Conservation (phyloP, 30 jellyfish, hydroid and myxozoan genomes). For the Mastigias papua region DNA sequence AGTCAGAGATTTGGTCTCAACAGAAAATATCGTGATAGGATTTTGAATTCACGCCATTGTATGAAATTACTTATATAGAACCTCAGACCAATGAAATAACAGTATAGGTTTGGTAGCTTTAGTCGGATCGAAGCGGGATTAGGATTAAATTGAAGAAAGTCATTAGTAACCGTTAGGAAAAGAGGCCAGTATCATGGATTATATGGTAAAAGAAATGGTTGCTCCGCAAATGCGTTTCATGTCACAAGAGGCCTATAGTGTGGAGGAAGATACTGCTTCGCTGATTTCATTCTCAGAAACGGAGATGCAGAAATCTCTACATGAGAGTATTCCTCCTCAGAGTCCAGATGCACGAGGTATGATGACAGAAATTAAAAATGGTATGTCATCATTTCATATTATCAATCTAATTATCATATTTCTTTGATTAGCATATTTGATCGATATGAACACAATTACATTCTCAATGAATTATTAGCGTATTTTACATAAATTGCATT, state of each 20-base stretch:
- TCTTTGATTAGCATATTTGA: background rate
- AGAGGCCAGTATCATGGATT: background rate
- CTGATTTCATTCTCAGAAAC: constrained; percentile 18
- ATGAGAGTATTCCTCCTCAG: constrained; percentile 18
- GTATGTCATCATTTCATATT: constrained; percentile 14
- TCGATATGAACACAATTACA: background rate
- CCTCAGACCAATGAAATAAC: background rate
- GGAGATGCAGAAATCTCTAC: constrained; percentile 4
- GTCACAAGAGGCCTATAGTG: background rate
- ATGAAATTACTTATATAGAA: background rate
- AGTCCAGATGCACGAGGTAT: background rate
- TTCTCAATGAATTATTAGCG: no score
- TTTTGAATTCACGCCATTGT: constrained; percentile 6
- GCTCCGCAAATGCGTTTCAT: background rate
- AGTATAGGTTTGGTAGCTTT: background rate
- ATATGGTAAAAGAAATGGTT: background rate
- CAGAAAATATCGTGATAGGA: background rate
- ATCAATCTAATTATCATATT: background rate
- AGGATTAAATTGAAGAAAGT: background rate
- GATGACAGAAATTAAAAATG: constrained; percentile 1
- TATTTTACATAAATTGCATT: no score
- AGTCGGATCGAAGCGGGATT: background rate
- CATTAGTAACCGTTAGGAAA: background rate
- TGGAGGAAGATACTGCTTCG: constrained; percentile 27
- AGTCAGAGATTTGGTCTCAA: constrained; percentile 43